phyloP scores from a whole-genome alignment of 2,797 vertebrate species.

The Enteromius mattozi region DNA sequence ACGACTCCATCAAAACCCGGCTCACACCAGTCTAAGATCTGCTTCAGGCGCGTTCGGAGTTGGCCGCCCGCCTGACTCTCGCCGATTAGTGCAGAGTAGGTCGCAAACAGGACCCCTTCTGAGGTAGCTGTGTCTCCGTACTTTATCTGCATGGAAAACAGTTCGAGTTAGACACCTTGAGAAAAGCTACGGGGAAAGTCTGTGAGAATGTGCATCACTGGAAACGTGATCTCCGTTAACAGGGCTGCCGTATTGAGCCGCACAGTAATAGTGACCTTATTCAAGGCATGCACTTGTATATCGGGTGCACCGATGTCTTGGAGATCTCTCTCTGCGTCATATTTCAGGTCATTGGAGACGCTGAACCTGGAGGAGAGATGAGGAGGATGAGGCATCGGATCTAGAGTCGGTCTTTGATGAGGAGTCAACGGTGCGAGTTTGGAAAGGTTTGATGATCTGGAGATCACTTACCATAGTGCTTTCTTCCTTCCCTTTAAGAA shows the following conservation, averaged over 20 bases:
- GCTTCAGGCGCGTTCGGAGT: conserved; percentile 92
- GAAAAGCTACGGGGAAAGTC: conserved; percentile 2
- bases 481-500: conserved; percentile 91
- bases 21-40: conserved; percentile 97
- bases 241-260: not conserved
- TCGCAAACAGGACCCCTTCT: conserved; percentile 97
- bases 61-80: conserved; percentile 97
- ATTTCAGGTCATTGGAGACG: conserved; percentile 98
- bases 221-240: conserved; percentile 3
- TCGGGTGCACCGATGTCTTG: conserved; percentile 90
- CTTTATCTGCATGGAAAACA: conserved; percentile 84
- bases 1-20: conserved; percentile 94
- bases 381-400: not conserved
- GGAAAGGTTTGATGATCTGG: not conserved
- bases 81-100: conserved; percentile 96
- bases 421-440: not conserved
- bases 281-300: conserved; percentile 95
- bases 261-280: conserved; percentile 82
- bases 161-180: not conserved
- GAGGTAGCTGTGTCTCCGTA: conserved; percentile 99
- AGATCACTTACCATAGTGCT: conserved; percentile 86
- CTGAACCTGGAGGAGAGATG: conserved; percentile 87
- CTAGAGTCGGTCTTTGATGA: not conserved
- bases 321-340: conserved; percentile 96
- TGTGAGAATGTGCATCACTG: not conserved